phyloP scores from a whole-genome alignment of 2,888 invertebrate genomes.

The Synergus gifuensis region DNA sequence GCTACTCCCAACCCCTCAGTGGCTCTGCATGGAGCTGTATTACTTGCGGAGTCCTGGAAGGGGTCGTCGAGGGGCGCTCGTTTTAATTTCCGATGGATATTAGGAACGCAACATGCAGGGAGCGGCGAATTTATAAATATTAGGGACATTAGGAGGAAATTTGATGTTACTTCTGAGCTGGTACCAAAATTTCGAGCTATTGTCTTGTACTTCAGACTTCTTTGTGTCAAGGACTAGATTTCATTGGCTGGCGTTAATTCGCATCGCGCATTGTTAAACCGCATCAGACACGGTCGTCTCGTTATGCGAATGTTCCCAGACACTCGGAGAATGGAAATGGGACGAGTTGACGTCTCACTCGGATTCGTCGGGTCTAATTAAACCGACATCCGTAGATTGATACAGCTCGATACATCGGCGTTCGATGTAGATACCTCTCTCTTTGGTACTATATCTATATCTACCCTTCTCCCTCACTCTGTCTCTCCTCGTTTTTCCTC shows the following conservation, averaged over 20 bases:
- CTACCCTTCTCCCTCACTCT: slow-evolving; percentile 34
- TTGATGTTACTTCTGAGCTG: neutral
- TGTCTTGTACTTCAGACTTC: neutral
- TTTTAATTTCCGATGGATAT: slow-evolving; percentile 49
- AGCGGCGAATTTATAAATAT: slow-evolving; percentile 32
- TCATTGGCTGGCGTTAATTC: neutral
- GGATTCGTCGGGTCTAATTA: slow-evolving; percentile 58
- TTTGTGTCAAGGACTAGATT: neutral
- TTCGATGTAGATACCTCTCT: slow-evolving; percentile 33
- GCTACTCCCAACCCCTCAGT: slow-evolving; percentile 50
- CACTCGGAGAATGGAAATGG: slow-evolving; percentile 44
- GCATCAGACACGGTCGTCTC: slow-evolving; percentile 3
- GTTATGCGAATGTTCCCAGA: slow-evolving; percentile 16
- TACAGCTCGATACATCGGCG: slow-evolving; percentile 41
- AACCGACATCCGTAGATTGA: slow-evolving; percentile 53
- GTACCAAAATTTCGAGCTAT: neutral
- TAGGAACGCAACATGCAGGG: slow-evolving; percentile 19
- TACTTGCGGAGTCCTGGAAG: slow-evolving; percentile 15
- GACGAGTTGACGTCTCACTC: slow-evolving; percentile 58
- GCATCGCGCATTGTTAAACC: slow-evolving; percentile 6
- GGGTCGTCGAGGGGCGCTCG: slow-evolving; percentile 46
- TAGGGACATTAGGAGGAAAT: neutral
- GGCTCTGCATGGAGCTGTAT: slow-evolving; percentile 32
- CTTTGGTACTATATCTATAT: slow-evolving; percentile 7
- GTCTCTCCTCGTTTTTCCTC: no score